Evolutionary conservation across 2,797 vertebrate species (phyloP).

Genomic region (Anableps anableps): DNA sequence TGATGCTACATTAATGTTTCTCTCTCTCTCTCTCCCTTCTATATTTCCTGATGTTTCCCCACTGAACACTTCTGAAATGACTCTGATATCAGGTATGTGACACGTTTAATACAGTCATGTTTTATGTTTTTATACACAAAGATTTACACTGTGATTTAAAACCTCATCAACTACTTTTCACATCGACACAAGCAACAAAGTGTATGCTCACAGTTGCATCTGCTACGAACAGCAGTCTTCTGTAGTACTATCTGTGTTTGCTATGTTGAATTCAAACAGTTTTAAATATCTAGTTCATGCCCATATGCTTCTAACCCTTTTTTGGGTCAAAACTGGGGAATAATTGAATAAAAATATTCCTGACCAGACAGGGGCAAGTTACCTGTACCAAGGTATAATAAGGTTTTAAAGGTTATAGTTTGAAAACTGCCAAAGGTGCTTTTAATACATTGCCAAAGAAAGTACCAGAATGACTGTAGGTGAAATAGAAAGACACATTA

Average conservation of each 20-base stretch:
- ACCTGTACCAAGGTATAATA: not conserved
- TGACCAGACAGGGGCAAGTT: not conserved
- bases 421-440: not conserved
- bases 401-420: not conserved
- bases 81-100: conserved; percentile 67
- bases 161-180: conserved; percentile 13
- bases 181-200: not conserved
- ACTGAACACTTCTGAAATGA: conserved; percentile 14
- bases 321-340: not conserved
- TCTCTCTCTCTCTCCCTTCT: conserved; percentile 26
- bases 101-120: not conserved
- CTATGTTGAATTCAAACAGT: not conserved
- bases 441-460: not conserved
- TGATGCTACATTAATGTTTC: conserved; percentile 33
- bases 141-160: not conserved
- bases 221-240: not conserved
- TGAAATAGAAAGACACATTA: not conserved
- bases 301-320: not conserved
- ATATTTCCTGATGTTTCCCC: conserved; percentile 31
- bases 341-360: conserved; percentile 17
- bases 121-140: not conserved
- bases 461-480: not conserved
- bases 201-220: not conserved
- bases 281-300: not conserved
- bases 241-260: not conserved